These are phyloP conservation scores for Coenobita brevimanus DNA, from an alignment of 1,140 invertebrate genomes.

Conservation along the genomic window DNA sequence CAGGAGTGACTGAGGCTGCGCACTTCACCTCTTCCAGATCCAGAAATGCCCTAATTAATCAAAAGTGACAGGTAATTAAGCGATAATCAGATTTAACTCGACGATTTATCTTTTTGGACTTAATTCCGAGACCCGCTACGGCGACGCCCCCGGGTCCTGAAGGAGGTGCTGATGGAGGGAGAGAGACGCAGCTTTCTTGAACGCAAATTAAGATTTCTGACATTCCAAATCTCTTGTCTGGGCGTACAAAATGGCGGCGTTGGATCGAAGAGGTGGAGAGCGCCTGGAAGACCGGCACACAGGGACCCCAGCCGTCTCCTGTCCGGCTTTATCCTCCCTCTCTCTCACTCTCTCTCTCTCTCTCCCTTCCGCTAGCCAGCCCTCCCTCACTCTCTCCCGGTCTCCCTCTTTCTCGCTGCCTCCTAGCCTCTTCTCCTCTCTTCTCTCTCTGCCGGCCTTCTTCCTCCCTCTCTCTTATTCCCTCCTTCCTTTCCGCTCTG, in stretches of 20 bases:
- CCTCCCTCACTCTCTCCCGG: constrained; percentile 13
- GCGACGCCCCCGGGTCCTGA: background rate
- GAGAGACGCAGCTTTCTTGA: constrained; percentile 36
- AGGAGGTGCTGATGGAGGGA: background rate
- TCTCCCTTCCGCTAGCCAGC: background rate
- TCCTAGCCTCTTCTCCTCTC: background rate
- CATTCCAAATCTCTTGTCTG: constrained; percentile 64
- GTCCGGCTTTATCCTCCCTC: constrained; percentile 47
- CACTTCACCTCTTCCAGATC: constrained; percentile 42
- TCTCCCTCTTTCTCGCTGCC: background rate
- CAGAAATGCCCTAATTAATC: constrained; percentile 66
- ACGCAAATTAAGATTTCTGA: constrained; percentile 63
- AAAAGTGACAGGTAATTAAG: constrained; percentile 64
- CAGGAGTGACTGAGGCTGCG: constrained; percentile 42
- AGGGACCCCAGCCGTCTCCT: constrained; percentile 38
- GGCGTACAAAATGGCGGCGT: constrained; percentile 62
- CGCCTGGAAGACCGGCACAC: constrained; percentile 49
- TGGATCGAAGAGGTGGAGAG: constrained; percentile 60
- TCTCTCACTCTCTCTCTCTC: constrained; percentile 11
- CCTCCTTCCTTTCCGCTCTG: constrained; percentile 6
- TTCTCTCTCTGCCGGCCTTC: background rate
- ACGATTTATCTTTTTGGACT: constrained; percentile 35
- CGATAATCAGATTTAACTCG: constrained; percentile 51
- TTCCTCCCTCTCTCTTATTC: background rate
- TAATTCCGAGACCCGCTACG: background rate